Base-by-base conservation (phyloP, 2,888 invertebrate genomes). In the Xanthostigma xanthostigma region DNA sequence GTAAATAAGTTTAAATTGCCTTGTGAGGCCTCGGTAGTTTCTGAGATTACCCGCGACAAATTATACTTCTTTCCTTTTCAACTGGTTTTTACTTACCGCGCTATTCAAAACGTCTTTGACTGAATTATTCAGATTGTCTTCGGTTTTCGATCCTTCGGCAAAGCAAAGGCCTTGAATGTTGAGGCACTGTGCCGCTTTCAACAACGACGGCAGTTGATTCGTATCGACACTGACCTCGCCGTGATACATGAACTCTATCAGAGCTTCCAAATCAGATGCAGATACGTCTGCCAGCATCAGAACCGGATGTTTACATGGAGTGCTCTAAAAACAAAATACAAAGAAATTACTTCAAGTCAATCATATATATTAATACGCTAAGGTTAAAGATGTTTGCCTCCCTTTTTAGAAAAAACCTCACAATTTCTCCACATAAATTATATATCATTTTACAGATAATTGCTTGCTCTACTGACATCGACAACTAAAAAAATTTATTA, bases 171-270 rank as follows among this genome's bases (percentile, higher is more conserved):
- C 77, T 60, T 76, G 76, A 53, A 78, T 78, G 55, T 74, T 75
- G 48, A 78, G 64, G 56, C 75, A 77, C 54, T 77, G 76, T 6
- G 77, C 78, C 10, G 78, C 77, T 62, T 78, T 76, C 47, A 78
- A 63, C 35, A 78, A 62, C 40, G 78, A 77, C 27, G 77, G 76
- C 49, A 78, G 61, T 57, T 77, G 76, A 44, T 72, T 73, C 51
- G 76, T 75, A 59, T 77, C 77, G 27, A 78, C 75, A 54, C 75
- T 77, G 33, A 78, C 75, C 66, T 78, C 76, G 44, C 78, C 78
- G 41, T 75, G 69, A 56, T 78, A 78, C 41, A 78, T 75, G 63
- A 78, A 78, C 61, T 78, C 77, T 43, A 78, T 61, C 45, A 78
- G 59, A n/a, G 75, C 74, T 60, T 78, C 77, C 54, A 78, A 64